These are phyloP conservation scores for Champsocephalus gunnari DNA, from an alignment of 2,797 vertebrate genomes.

Conservation along the genomic window DNA sequence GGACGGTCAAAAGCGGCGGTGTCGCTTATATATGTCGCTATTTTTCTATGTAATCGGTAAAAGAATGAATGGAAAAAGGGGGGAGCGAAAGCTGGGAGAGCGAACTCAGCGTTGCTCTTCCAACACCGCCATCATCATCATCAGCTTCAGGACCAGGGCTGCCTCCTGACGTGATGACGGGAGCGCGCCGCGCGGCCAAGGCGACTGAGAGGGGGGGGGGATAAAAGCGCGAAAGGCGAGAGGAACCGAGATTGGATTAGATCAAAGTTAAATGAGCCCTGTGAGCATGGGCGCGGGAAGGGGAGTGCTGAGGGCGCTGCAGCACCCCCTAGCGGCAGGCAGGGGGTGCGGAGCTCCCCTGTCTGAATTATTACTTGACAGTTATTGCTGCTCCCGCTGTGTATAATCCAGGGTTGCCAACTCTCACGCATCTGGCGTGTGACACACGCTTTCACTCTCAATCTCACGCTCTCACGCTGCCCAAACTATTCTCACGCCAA, in stretches of 20 bases:
- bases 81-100: slow-evolving; percentile 50
- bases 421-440: no score
- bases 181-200: slow-evolving; percentile 67
- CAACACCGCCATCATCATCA: slow-evolving; percentile 77
- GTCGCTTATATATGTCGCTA: slow-evolving; percentile 34
- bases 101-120: slow-evolving; percentile 76
- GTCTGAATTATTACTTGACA: no score
- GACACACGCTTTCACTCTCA: no score
- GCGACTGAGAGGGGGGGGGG: not conserved
- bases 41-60: slow-evolving; percentile 14
- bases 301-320: no score
- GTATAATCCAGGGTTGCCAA: no score
- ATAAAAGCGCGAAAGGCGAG: slow-evolving; percentile 36
- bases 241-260: slow-evolving; percentile 46
- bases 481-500: no score
- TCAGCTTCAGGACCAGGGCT: slow-evolving; percentile 75
- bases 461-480: no score
- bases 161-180: slow-evolving; percentile 73
- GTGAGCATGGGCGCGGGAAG: not conserved
- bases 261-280: slow-evolving; percentile 57
- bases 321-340: no score
- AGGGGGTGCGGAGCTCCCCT: no score
- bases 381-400: no score
- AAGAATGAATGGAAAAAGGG: slow-evolving; percentile 42
- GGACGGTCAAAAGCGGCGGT: slow-evolving; percentile 33